Evolutionary conservation across 2,113 vertebrate species (phyloP), one percentile per base, ranked within the genome.

Genomic region (Aegotheles bennettii): DNA sequence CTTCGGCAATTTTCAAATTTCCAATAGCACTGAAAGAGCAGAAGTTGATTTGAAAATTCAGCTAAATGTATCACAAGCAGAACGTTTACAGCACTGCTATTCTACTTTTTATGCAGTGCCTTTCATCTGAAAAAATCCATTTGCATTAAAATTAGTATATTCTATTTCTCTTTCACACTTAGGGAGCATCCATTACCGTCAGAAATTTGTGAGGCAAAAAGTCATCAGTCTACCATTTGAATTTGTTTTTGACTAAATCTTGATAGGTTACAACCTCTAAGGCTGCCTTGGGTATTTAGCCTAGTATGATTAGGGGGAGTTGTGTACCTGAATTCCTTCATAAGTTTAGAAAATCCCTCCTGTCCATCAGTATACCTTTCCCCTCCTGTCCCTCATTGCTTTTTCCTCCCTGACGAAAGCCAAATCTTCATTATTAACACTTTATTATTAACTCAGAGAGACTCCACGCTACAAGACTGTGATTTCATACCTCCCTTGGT

Each of bases 1-100:
- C 95, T 42, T 97, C 97, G 36, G 45, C 68, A 87, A 97, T 97
- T 95, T 96, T 91, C 56, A 94, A 56, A 56, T 97, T 96, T 89
- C 96, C 95, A 78, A 89, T 31, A 91, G 95, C 84, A 91, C 96
- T 98, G 68, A 61, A 92, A 93, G 29, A 89, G 82, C 24, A 83
- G 33, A 88, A 47, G 9, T n/a, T 81, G 40, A 56, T 67, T 59
- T 76, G 43, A 74, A 85, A 90, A 38, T 40, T n/a, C n/a, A n/a
- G n/a, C n/a, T 63, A 84, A 87, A 56, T 5, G 1, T 43, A 77
- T 54, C 38, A 42, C 11, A 67, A 35, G 68, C 17, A 86, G 79
- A 84, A 77, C 63, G 90, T 74, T 89, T 94, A 67, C 20, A 86
- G 54, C 36, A 54, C 15, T 83, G 59, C 50, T 50, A 83, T 61